Evolutionary conservation across 2,113 vertebrate species (phyloP).

Genomic region (Chrysemys picta): DNA sequence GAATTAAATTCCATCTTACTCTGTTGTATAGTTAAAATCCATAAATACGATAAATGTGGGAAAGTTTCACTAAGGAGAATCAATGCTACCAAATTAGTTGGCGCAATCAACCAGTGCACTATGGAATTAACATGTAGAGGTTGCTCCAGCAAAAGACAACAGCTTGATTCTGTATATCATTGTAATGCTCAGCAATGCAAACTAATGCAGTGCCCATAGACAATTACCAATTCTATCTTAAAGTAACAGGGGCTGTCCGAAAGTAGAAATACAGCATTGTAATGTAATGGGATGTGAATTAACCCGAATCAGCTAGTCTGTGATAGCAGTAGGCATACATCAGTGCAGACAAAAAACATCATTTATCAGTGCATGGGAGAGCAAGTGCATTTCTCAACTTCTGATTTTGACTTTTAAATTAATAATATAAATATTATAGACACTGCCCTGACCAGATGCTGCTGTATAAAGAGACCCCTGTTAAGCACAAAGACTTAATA

Average conservation of each 20-base stretch:
- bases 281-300: neutral
- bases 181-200: accelerated
- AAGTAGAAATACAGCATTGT: neutral
- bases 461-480: neutral
- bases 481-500: neutral
- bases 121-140: neutral
- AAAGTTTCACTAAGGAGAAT: neutral
- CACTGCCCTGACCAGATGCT: neutral
- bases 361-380: neutral
- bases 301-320: neutral
- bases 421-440: neutral
- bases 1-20: neutral
- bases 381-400: neutral
- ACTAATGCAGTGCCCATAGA: neutral
- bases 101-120: neutral
- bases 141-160: neutral
- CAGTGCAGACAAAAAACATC: neutral
- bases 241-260: neutral
- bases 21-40: neutral
- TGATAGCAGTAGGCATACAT: neutral
- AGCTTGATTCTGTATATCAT: neutral
- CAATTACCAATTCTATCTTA: neutral
- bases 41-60: neutral
- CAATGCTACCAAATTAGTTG: neutral
- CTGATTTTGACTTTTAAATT: neutral